These are phyloP conservation scores for Naja naja DNA, from an alignment of 2,113 vertebrate genomes.

Conservation along the genomic window DNA sequence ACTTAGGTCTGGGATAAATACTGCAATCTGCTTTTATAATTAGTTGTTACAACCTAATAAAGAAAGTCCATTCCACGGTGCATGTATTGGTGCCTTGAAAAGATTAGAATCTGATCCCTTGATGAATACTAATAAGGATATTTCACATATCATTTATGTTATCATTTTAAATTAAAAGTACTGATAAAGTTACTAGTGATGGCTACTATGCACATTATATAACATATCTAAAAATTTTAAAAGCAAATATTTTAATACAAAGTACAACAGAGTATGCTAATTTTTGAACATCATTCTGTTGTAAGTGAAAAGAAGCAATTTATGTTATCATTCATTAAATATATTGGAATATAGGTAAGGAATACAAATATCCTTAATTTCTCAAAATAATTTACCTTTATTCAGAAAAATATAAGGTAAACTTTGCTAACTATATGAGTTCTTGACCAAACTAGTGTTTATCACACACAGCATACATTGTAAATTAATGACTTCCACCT, in stretches of 20 bases:
- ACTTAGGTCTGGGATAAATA: neutral
- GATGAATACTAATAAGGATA: conserved; percentile 6
- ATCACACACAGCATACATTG: neutral
- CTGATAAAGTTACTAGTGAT: neutral
- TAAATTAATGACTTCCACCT: neutral
- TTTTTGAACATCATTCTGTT: accelerated
- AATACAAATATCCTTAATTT: neutral
- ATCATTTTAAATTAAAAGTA: conserved; percentile 16
- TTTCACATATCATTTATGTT: conserved; percentile 7
- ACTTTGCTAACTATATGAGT: neutral
- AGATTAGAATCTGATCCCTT: neutral
- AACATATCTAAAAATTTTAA: conserved; percentile 3
- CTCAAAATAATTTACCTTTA: neutral
- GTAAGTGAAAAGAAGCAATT: neutral
- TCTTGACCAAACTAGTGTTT: neutral
- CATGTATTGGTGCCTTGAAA: conserved; percentile 19
- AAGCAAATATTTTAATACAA: neutral
- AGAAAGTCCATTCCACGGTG: neutral
- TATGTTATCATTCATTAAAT: neutral
- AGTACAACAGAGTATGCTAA: neutral
- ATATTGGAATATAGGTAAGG: no score
- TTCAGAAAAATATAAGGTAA: neutral
- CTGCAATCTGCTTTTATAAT: neutral
- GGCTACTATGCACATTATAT: conserved; percentile 19
- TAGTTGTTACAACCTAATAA: neutral